phyloP scores from a whole-genome alignment of 92 coral and sea anemone genomes.

The Porites lobata region DNA sequence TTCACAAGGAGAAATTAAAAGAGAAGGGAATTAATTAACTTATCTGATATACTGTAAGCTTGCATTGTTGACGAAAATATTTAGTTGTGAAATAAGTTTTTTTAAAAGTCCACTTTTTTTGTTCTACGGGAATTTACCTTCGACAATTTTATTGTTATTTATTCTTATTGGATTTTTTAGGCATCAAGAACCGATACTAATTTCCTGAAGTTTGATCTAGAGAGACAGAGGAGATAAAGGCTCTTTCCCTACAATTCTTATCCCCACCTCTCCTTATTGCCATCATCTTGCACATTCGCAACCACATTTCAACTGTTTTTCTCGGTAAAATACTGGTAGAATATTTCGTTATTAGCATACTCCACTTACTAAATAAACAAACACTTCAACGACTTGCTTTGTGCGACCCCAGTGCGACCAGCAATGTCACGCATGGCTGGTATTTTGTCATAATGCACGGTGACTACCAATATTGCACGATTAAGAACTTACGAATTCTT shows the following conservation, averaged over 20 bases:
- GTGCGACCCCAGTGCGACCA: neutral
- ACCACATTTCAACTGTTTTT: neutral
- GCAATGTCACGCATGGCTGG: neutral
- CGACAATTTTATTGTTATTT: neutral
- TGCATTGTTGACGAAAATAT: no score
- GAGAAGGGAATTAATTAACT: no score
- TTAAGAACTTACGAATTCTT: neutral
- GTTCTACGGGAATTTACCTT: neutral
- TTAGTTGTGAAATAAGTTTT: no score
- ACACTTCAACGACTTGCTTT: neutral
- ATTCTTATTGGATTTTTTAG: neutral
- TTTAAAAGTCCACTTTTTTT: neutral
- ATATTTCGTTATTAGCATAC: neutral
- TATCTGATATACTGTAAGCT: no score
- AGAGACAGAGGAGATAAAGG: neutral
- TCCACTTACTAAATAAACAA: neutral
- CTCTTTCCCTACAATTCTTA: neutral
- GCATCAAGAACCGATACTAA: neutral
- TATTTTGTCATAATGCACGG: conserved; percentile 14
- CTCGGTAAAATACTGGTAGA: neutral
- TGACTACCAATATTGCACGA: neutral
- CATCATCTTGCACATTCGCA: neutral
- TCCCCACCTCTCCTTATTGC: neutral
- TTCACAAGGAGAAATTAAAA: neutral
- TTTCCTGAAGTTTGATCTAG: conserved; percentile 21